A percentile compares a stretch with the other conserved stretches of the same genome.
Evolutionary conservation across 2,113 vertebrate species (phyloP).

Genomic region (Saimiri boliviensis): DNA sequence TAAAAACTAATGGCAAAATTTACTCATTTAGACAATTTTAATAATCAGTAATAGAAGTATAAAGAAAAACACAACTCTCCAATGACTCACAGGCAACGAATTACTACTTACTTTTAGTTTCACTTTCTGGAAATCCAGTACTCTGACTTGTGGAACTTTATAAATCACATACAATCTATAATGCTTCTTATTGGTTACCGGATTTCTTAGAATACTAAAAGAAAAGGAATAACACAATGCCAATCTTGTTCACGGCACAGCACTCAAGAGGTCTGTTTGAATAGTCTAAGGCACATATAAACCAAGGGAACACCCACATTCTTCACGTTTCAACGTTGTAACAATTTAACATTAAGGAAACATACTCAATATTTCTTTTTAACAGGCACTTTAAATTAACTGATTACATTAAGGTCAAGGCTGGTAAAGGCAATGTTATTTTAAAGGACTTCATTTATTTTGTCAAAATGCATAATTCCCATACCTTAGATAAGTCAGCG

Average conservation of each 20-base stretch:
- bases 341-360: neutral
- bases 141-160: conserved; percentile 96
- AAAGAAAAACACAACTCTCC: neutral
- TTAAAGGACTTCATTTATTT: neutral
- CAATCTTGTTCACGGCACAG: neutral
- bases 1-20: neutral
- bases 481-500: conserved; percentile 94
- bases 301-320: neutral
- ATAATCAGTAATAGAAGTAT: neutral
- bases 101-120: conserved; percentile 92
- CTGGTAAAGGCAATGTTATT: neutral
- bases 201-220: conserved; percentile 94
- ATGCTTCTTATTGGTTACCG: conserved; percentile 99
- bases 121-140: conserved; percentile 98
- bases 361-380: neutral
- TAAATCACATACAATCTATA: conserved; percentile 97
- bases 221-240: conserved; percentile 32
- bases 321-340: neutral
- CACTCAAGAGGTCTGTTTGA: neutral
- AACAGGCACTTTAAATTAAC: neutral
- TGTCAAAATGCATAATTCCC: neutral
- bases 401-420: neutral
- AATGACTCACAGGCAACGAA: neutral
- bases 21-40: neutral
- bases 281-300: neutral